These are phyloP conservation scores for Ornithoptera priamus DNA, from an alignment of 2,888 invertebrate species.

Conservation along the genomic window DNA sequence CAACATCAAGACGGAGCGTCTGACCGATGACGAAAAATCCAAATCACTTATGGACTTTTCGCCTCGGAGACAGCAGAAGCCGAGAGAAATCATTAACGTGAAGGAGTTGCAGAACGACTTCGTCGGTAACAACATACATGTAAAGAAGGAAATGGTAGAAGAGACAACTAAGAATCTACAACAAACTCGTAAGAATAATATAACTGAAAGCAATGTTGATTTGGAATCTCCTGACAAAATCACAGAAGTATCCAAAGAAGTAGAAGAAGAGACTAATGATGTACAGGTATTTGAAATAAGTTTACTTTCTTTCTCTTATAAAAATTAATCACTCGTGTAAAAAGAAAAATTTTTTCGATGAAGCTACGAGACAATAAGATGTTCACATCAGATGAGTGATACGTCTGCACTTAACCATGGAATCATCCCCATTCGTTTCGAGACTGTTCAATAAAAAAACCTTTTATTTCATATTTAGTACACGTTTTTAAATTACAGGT, in stretches of 20 bases:
- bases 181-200: neutral
- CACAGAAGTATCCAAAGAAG: conserved; percentile 7
- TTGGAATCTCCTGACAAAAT: conserved; percentile 5
- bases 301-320: too few species aligned
- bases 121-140: conserved; percentile 61
- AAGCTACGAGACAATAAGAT: too few species aligned
- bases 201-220: neutral
- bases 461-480: too few species aligned
- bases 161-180: conserved; percentile 22
- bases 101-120: conserved; percentile 73
- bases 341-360: too few species aligned
- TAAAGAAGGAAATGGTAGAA: conserved; percentile 58
- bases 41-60: conserved; percentile 54
- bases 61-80: conserved; percentile 50
- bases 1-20: conserved; percentile 69
- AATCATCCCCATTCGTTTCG: too few species aligned
- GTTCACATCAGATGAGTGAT: too few species aligned
- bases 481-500: too few species aligned
- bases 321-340: too few species aligned
- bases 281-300: neutral
- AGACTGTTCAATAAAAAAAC: too few species aligned
- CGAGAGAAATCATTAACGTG: conserved; percentile 68
- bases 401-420: too few species aligned
- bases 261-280: conserved; percentile 8
- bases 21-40: conserved; percentile 64